Evolutionary conservation across 2,888 invertebrate species (phyloP).

Genomic region (Herminia tarsipennalis): DNA sequence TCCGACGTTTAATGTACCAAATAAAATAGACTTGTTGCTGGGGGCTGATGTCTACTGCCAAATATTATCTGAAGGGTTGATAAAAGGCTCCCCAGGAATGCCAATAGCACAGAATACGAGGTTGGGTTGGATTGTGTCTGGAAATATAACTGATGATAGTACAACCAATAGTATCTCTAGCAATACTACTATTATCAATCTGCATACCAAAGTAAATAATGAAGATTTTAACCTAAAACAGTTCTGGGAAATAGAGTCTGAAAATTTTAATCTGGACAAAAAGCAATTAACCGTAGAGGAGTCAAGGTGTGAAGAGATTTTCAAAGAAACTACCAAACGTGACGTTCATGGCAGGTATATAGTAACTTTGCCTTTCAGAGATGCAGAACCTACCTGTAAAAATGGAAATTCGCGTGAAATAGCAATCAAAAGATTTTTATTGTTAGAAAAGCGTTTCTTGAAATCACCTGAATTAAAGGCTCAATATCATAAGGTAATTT

Average conservation of each 20-base stretch:
- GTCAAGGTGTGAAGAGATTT: not conserved
- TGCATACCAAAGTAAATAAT: not conserved
- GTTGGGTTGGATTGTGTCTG: not conserved
- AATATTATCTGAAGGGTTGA: not conserved
- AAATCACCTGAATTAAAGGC: not conserved
- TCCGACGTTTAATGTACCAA: no score
- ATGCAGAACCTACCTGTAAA: not conserved
- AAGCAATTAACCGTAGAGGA: not conserved
- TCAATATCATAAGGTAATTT: not conserved
- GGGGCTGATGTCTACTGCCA: not conserved
- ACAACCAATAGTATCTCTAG: no score
- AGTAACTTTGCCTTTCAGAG: not conserved
- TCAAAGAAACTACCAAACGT: not conserved
- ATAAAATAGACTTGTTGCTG: not conserved
- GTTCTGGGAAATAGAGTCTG: not conserved
- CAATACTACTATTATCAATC: not conserved
- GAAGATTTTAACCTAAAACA: not conserved
- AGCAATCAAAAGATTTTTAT: not conserved
- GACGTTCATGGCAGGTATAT: not conserved
- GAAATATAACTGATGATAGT: no score
- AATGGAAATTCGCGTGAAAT: not conserved
- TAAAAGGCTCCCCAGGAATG: not conserved
- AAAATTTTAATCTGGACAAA: not conserved
- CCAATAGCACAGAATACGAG: not conserved
- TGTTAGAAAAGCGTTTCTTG: not conserved